Conservation (phyloP, 2,113 vertebrate genomes). For the Crotophaga sulcirostris region DNA sequence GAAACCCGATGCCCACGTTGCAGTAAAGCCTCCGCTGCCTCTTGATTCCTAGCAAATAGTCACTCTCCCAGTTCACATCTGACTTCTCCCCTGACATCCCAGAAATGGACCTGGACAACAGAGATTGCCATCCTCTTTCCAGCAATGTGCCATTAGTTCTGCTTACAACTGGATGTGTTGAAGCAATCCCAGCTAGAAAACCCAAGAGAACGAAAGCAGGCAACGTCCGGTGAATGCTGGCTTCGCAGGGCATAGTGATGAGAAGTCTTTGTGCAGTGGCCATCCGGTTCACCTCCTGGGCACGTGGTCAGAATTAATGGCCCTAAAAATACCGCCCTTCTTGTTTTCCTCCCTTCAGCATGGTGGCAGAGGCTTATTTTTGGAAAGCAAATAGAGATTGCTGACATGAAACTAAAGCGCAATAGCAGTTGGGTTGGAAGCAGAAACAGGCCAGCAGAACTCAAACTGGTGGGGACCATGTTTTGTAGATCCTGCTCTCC, state of each 20-base stretch:
- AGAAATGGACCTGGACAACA: conserved; percentile 87
- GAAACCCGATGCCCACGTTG: conserved; percentile 98
- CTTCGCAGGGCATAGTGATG: conserved; percentile 93
- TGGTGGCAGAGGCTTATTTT: conserved; percentile 95
- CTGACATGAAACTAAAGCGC: conserved; percentile 89
- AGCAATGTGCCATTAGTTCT: conserved; percentile 85
- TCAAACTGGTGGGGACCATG: conserved; percentile 83
- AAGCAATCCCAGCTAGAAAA: conserved; percentile 83
- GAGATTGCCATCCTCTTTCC: conserved; percentile 87
- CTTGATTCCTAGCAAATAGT: conserved; percentile 97
- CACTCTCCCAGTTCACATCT: conserved; percentile 89
- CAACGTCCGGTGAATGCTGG: conserved; percentile 84
- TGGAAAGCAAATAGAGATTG: conserved; percentile 88
- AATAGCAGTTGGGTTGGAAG: conserved; percentile 78
- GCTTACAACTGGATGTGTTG: conserved; percentile 78
- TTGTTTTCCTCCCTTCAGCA: conserved; percentile 95
- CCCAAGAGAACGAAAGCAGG: conserved; percentile 83
- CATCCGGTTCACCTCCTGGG: conserved; percentile 92
- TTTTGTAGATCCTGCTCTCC: conserved; percentile 79
- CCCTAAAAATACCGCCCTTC: conserved; percentile 98
- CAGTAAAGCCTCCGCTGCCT: conserved; percentile 95
- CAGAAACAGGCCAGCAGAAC: conserved; percentile 77
- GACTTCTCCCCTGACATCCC: conserved; percentile 88
- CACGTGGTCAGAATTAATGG: conserved; percentile 97
- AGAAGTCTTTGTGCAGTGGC: conserved; percentile 87